Evolutionary conservation across 2,113 vertebrate species (phyloP), one percentile per base, ranked within the genome.

Genomic region (Cacatua alba): DNA sequence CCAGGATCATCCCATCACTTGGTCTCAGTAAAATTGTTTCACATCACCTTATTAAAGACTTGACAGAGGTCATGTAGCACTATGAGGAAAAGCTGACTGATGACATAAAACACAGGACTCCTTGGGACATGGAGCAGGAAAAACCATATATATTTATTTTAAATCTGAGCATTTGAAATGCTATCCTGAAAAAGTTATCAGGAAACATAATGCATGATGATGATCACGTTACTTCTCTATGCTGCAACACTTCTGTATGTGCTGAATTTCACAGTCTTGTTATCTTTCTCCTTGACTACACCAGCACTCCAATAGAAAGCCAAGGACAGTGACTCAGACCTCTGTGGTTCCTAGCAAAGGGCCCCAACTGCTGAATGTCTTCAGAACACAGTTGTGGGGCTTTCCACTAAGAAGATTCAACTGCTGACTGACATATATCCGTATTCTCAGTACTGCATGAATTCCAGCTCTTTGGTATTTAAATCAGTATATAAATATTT

Each of bases 401-500:
- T 83, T 82, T 51, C 64, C 41, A 21, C 55, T 11, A 44, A 43
- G 60, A 79, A 49, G 51, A 69, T 44, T 31, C 59, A 64, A 26
- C 13, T n/a, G 76, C 68, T 67, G 39, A 52, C 48, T 69, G 41
- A 60, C 28, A 44, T 1, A 49, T 1, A 81, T 77, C 52, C 68
- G 31, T 20, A 31, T 29, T 39, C 77, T 39, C 92, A 91, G 81
- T 59, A 55, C 83, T 18, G 48, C 29, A 5, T 8, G 67, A 69
- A 69, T 72, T 84, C 64, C 84, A 92, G 55, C 59, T 96, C 91
- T 82, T 91, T 2, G 10, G 93, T 94, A 97, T 97, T 98, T 95
- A 96, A 98, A 97, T 96, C 88, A 95, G 80, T 17, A 43, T 90
- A 97, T 97, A 95, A 97, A 97, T 98, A 98, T 98, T 97, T 98